Conservation (phyloP, 2,888 invertebrate species). For the Tortricodes alternella region DNA sequence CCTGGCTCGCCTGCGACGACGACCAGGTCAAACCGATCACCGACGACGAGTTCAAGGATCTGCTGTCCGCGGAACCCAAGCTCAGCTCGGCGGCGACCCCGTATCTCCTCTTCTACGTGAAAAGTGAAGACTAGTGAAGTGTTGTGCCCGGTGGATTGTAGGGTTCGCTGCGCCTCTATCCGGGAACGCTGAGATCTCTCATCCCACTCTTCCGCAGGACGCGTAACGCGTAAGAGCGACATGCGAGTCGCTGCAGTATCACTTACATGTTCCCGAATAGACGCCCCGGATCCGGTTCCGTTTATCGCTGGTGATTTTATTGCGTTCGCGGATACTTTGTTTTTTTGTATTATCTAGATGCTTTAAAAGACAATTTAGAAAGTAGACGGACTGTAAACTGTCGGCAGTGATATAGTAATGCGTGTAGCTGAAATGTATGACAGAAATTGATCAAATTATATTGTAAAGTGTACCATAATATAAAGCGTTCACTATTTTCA, state of each 20-base stretch:
- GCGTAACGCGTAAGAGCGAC: no score
- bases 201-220: no score
- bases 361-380: slow-evolving; percentile 63
- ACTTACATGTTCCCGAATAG: no score
- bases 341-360: slow-evolving; percentile 47
- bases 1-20: slow-evolving; percentile 95
- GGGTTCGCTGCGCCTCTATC: no score
- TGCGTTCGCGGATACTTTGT: slow-evolving; percentile 9
- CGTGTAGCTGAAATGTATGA: slow-evolving; percentile 58
- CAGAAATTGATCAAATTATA: slow-evolving; percentile 45
- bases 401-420: slow-evolving; percentile 71
- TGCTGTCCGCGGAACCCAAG: slow-evolving; percentile 88
- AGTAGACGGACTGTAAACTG: slow-evolving; percentile 47
- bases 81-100: slow-evolving; percentile 91
- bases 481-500: slow-evolving; percentile 53
- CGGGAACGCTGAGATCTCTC: no score
- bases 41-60: slow-evolving; percentile 89
- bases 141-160: no score
- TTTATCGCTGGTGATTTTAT: background rate
- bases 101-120: slow-evolving; percentile 92
- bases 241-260: no score
- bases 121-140: slow-evolving; percentile 74
- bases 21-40: slow-evolving; percentile 91
- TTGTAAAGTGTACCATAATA: slow-evolving; percentile 44
- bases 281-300: no score